Evolutionary conservation across 2,797 vertebrate species (phyloP).

Genomic region (Oreochromis grahami): DNA sequence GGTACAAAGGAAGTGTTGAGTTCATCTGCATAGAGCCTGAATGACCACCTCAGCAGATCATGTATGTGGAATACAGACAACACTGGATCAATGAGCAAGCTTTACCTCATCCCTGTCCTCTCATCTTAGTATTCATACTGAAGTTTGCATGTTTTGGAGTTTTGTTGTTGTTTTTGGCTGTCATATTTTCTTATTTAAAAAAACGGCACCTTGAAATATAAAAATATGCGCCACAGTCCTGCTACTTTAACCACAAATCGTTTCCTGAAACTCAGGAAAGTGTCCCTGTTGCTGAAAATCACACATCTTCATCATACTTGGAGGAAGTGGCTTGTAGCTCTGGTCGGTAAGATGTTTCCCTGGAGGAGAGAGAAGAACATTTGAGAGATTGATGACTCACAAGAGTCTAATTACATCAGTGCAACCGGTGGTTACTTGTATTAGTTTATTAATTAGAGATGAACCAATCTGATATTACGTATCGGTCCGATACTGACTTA

Average conservation of each 20-base stretch:
- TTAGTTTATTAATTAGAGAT: neutral
- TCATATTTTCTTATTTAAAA: neutral
- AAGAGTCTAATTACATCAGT: neutral
- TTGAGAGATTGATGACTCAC: neutral
- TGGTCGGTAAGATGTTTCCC: neutral
- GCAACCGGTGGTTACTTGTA: neutral
- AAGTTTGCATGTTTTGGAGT: neutral
- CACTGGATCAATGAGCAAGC: rapidly evolving
- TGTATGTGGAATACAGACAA: neutral
- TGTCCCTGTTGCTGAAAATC: neutral
- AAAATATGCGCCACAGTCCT: neutral
- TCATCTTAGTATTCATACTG: neutral
- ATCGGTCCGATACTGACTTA: too few relatives aligned
- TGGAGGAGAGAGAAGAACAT: neutral
- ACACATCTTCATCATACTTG: neutral
- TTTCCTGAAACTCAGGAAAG: neutral
- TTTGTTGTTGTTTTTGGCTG: neutral
- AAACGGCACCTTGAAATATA: neutral
- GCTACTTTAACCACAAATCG: neutral
- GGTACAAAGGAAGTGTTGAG: neutral
- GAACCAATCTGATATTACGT: too few relatives aligned
- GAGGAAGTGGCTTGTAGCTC: neutral
- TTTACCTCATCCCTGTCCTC: neutral
- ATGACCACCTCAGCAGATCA: neutral
- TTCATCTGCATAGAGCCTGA: neutral